Evolutionary conservation across 1,140 invertebrate genomes (phyloP), one percentile per base, ranked within the genome.

Genomic region (Asobara japonica): DNA sequence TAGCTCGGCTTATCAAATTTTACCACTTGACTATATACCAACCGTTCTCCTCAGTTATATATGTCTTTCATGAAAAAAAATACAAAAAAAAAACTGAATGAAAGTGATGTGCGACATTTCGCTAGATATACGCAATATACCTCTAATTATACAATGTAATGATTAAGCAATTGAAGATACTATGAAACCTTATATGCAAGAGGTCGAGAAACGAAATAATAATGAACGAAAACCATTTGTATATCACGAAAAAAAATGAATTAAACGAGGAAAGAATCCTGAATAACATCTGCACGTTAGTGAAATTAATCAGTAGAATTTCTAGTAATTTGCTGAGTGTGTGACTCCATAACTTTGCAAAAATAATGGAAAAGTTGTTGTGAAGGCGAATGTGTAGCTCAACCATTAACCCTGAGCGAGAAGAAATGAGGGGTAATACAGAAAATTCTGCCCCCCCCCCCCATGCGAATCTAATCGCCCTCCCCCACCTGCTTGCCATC

Each of bases 191-290:
- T 73, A 73, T 75, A 75, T 60, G 45, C 69, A 33, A 71, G 38
- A 82, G 80, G n/a, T n/a, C n/a, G n/a, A 77, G 77, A 78, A 83
- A 77, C 80, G 78, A 81, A 76, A 69, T 51, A 74, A 78, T 76
- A 69, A 62, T 78, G 82, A 82, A 81, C 82, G 83, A 82, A 82
- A 77, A 76, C 78, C 83, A 86, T 86, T 86, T 84, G 83, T 85
- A 86, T 86, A 86, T 85, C 83, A 84, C 80, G 83, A 79, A 56
- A n/a, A n/a, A n/a, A n/a, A 56, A 85, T 78, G 75, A 84, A 85
- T 85, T 84, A 86, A 86, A 85, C 80, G 77, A 76, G 82, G 80
- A 82, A 68, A 78, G 73, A 76, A 81, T 83, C 80, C 83, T 80
- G 76, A 82, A 82, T 77, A 79, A 68, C 71, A 67, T 38, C 11